Evolutionary conservation across 2,888 invertebrate genomes (phyloP), one percentile per base, ranked within the genome.

Genomic region (Drosophila picticornis): DNA sequence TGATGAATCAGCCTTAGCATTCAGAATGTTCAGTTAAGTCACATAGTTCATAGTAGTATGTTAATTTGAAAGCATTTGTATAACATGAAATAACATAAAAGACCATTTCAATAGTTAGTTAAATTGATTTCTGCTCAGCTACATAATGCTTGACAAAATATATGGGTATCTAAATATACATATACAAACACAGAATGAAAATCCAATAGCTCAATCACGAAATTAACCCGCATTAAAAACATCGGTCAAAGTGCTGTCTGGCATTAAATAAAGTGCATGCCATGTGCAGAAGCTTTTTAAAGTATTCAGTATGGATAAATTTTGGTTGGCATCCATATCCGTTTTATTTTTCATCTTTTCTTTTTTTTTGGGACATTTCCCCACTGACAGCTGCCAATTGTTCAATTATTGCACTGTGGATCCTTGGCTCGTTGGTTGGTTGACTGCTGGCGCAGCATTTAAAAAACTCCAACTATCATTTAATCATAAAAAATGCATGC

Each of bases 401-500:
- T 85, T 85, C 87, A 85, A 85, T 87, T 85, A 85, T 80, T 86
- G 81, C 69, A 60, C 63, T 74, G 73, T 56, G 70, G 83, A 66
- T 71, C 70, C 50, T 57, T 46, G 48, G 58, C 4, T 63, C 46
- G 60, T 31, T 69, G 57, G 57, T 13, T 31, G 29, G 70, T 48
- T 82, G 80, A 74, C 71, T 81, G 76, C 79, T 81, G 83, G 71
- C 79, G 83, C 77, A 77, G 77, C 75, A 84, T 81, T 77, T 72
- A 75, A 70, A 72, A 68, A 36, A 66, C 65, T 69, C 43, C 77
- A 85, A 85, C 85, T 85, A 85, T 84, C 81, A 81, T 83, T 85
- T 85, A 83, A 87, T 87, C 87, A 85, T 85, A 85, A 85, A 85
- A 85, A 85, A 85, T 85, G 87, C 85, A 87, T 73, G 81, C 83